Evolutionary conservation across 2,113 vertebrate species (phyloP).

Genomic region (Stigmatopora nigra): DNA sequence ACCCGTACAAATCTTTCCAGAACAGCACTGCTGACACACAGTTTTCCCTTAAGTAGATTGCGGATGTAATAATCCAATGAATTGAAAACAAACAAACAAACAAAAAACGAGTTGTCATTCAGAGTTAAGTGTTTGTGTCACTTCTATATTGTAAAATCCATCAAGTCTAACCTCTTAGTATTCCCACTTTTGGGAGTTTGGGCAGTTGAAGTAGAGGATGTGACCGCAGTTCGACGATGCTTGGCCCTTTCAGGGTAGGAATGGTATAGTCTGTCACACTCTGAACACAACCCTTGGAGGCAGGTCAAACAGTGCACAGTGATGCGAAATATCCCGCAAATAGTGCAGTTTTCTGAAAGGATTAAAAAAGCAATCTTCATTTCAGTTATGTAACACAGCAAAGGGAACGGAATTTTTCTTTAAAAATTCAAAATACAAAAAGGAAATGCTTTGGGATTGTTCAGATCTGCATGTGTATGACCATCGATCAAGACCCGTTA

Average conservation of each 20-base stretch:
- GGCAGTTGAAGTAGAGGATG: constrained; percentile 20
- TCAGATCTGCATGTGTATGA: no score
- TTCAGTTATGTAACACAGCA: not conserved
- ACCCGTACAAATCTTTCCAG: not conserved
- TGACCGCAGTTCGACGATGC: constrained; percentile 67
- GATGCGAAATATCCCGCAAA: constrained; percentile 75
- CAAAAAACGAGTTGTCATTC: not conserved
- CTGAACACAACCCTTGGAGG: constrained; percentile 70
- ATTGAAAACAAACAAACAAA: not conserved
- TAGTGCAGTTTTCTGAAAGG: constrained; percentile 66
- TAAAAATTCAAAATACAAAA: no score
- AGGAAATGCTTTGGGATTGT: no score
- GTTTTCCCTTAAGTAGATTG: not conserved
- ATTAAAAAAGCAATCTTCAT: not conserved
- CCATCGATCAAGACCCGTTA: no score
- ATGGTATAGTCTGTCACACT: constrained; percentile 80
- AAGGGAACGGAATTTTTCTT: not conserved
- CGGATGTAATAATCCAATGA: not conserved
- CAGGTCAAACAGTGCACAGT: constrained; percentile 72
- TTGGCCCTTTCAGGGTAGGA: constrained; percentile 69
- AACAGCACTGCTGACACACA: not conserved
- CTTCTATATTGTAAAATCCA: not conserved
- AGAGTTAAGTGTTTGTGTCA: no score
- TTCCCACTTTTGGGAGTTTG: constrained; percentile 37
- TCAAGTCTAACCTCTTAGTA: constrained; percentile 44